These are phyloP conservation scores for Lutjanus campechanus DNA, from an alignment of 2,797 vertebrate genomes.

Conservation along the genomic window DNA sequence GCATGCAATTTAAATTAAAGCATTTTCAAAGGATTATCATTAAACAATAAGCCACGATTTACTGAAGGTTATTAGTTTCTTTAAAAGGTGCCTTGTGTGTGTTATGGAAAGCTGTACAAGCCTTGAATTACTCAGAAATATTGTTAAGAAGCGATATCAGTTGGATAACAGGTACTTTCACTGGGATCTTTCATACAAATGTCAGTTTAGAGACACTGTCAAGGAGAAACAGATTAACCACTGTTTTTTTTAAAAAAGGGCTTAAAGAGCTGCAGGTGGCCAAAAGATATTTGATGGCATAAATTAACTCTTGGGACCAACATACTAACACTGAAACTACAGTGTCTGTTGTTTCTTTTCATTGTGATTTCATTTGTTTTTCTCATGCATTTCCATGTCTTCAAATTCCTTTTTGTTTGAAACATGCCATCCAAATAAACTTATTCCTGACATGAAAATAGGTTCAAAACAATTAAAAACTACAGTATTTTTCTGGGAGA, in stretches of 20 bases:
- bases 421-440: not conserved
- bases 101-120: not conserved
- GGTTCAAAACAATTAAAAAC: not conserved
- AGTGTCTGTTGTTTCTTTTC: not conserved
- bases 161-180: not conserved
- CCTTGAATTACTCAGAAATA: not conserved
- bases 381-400: not conserved
- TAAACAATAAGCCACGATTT: not conserved
- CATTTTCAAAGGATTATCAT: not conserved
- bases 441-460: not conserved
- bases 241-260: not conserved
- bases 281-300: not conserved
- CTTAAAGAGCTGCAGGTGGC: not conserved
- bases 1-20: constrained; percentile 10
- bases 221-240: not conserved
- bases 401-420: not conserved
- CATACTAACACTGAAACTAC: not conserved
- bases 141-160: not conserved
- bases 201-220: not conserved
- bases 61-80: not conserved
- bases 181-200: not conserved
- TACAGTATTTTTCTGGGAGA: not conserved
- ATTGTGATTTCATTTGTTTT: not conserved
- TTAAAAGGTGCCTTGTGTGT: not conserved
- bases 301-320: not conserved